phyloP scores from a whole-genome alignment of 2,888 invertebrate species.

The Sphecodes monilicornis region DNA sequence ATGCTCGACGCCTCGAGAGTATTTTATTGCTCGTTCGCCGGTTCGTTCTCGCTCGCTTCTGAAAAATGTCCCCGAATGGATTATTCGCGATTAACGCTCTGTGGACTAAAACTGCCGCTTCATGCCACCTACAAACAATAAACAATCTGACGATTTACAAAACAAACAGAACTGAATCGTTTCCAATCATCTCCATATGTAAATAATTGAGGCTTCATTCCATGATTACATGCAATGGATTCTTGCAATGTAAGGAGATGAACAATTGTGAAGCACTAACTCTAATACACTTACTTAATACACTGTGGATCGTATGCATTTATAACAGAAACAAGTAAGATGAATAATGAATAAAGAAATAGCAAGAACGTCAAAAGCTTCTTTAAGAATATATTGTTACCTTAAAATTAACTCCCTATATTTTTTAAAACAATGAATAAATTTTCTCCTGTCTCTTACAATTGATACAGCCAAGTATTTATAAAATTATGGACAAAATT shows the following conservation, averaged over 20 bases:
- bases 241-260: no score
- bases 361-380: no score
- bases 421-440: no score
- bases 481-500: no score
- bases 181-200: not conserved
- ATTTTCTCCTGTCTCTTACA: no score
- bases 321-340: not conserved
- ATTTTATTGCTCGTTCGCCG: constrained; percentile 22
- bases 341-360: no score
- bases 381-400: no score
- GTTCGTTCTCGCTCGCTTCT: not conserved
- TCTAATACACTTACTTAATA: not conserved
- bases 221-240: no score
- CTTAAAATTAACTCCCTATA: no score
- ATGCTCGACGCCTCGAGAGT: constrained; percentile 26
- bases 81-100: not conserved
- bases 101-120: no score
- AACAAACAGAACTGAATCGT: not conserved
- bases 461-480: no score
- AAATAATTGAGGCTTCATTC: not conserved
- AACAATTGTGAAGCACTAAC: no score
- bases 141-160: not conserved
- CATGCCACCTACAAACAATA: not conserved
- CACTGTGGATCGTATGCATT: not conserved
- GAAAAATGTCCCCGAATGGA: constrained; percentile 7